Evolutionary conservation across 2,113 vertebrate genomes (phyloP).

Genomic region (Thalassoma bifasciatum): DNA sequence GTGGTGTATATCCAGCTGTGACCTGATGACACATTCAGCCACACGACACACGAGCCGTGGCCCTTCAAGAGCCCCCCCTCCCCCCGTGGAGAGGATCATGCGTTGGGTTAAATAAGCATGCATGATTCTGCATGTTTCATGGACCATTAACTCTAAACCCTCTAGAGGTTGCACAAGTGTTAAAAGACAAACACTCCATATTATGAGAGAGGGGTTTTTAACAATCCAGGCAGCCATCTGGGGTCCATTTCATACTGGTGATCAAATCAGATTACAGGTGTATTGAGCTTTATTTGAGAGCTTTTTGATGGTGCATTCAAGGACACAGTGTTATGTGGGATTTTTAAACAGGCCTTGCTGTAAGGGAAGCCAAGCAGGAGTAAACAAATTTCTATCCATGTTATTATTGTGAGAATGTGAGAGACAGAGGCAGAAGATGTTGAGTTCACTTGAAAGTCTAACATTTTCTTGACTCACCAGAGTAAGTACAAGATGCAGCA

Average conservation of each 20-base stretch:
- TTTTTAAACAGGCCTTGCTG: background rate
- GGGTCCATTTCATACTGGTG: background rate
- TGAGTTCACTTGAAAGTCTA: background rate
- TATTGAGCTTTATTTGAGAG: background rate
- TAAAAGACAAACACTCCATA: background rate
- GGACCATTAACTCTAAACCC: constrained; percentile 20
- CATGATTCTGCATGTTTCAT: constrained; percentile 2
- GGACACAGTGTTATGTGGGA: background rate
- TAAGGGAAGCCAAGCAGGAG: background rate
- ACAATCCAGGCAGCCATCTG: background rate
- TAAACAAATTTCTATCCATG: no score
- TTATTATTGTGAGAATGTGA: no score
- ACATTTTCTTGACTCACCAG: background rate
- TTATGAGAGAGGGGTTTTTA: background rate
- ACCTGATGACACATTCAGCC: constrained; percentile 37
- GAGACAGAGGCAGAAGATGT: background rate
- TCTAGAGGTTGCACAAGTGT: background rate
- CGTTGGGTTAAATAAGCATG: constrained; percentile 32
- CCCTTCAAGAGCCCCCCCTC: constrained; percentile 1
- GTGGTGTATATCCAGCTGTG: constrained; percentile 44
- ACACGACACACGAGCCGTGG: background rate
- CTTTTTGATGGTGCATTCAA: constrained; percentile 14
- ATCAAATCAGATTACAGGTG: background rate
- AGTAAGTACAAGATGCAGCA: no score
- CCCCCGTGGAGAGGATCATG: constrained; percentile 2